phyloP scores from a whole-genome alignment of 2,888 invertebrate genomes.

The Idaea straminata region DNA sequence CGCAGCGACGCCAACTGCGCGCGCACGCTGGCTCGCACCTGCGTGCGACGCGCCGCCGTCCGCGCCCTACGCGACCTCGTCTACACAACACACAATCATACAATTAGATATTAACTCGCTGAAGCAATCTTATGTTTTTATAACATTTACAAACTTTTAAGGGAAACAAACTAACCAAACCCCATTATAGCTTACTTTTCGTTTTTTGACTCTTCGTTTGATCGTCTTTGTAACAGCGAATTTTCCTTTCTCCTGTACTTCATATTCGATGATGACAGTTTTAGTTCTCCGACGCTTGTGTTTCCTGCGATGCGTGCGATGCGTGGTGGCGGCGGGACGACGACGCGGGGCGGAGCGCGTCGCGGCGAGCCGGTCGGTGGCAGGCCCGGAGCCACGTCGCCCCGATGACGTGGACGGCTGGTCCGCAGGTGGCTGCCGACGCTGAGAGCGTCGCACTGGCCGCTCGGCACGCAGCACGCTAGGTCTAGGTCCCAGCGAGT shows the following conservation, averaged over 20 bases:
- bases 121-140: background rate
- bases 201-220: constrained; percentile 60
- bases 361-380: constrained; percentile 14
- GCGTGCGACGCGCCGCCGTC: constrained; percentile 65
- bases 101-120: background rate
- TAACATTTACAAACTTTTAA: background rate
- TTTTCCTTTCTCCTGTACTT: constrained; percentile 82
- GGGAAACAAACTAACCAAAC: background rate
- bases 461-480: background rate
- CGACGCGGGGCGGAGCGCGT: constrained; percentile 5
- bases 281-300: constrained; percentile 66
- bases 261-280: constrained; percentile 84
- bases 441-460: constrained; percentile 5
- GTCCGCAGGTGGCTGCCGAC: background rate
- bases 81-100: constrained; percentile 29
- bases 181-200: constrained; percentile 45
- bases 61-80: constrained; percentile 51
- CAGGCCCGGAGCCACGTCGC: constrained; percentile 14
- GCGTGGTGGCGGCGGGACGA: constrained; percentile 15
- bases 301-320: constrained; percentile 40
- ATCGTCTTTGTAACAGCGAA: constrained; percentile 79
- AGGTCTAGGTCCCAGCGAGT: constrained; percentile 30
- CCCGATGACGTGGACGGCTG: constrained; percentile 8
- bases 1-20: constrained; percentile 47
- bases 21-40: constrained; percentile 64